These are phyloP conservation scores for Heliconius melpomene DNA, from an alignment of 1,140 invertebrate genomes.

Conservation along the genomic window DNA sequence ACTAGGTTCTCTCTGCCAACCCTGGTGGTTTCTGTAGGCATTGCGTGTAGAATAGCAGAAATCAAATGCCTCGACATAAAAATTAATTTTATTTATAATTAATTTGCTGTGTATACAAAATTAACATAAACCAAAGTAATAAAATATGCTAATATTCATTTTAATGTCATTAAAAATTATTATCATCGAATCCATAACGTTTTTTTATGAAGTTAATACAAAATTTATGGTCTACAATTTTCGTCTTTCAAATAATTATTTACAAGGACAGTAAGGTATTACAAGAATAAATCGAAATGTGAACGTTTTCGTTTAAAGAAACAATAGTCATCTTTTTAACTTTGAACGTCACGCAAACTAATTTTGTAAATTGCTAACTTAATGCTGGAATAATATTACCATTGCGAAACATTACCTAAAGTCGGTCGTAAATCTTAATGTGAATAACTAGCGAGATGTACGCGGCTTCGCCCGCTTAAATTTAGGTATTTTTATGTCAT, in stretches of 20 bases:
- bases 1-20: no score
- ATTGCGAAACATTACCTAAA: background rate
- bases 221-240: background rate
- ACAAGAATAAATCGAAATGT: background rate
- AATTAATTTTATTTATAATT: no score
- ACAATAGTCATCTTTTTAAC: background rate
- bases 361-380: background rate
- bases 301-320: background rate
- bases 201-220: background rate
- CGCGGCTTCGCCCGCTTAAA: no score
- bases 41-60: no score
- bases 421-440: background rate
- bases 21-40: no score
- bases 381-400: constrained; percentile 1
- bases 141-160: background rate
- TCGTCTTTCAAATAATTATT: background rate
- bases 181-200: background rate
- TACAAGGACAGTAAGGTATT: background rate
- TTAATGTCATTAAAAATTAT: background rate
- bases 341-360: constrained; percentile 23
- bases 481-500: no score
- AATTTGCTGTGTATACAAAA: background rate
- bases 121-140: background rate
- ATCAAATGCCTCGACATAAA: no score
- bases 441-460: background rate